Evolutionary conservation across 2,113 vertebrate species (phyloP), one percentile per base, ranked within the genome.

Genomic region (Caracal caracal): DNA sequence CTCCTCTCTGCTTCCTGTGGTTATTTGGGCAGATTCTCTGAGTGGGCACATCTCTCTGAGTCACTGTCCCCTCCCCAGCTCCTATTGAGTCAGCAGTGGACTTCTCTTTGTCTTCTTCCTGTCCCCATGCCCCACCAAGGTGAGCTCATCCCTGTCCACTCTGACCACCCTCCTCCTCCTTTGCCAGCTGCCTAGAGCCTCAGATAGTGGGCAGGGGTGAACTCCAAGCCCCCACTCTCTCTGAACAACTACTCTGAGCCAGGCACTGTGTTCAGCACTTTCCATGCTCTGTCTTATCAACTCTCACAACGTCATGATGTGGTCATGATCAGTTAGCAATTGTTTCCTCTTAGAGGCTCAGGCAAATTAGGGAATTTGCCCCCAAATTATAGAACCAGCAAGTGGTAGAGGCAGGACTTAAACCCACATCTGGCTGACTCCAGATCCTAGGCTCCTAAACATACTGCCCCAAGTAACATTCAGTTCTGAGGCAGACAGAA

Each of bases 1-100:
- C 16, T 16, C 90, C 37, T 84, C 66, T 47, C 92, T 81, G 51
- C 35, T 95, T 97, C 95, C 96, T 96, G 93, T 97, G 90, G 84
- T 96, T 95, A 19, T 24, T 17, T 16, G 70, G 75, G 35, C 47
- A 91, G 37, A 12, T 30, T 8, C 51, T 53, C n/a, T 92, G 78
- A 93, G 49, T 56, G 37, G 56, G 78, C 49, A 51, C 71, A 22
- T 68, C 90, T 76, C 24, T 53, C 83, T 97, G 95, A 96, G 90
- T 96, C 97, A 96, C 19, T 28, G 59, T 47, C 16, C 47, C 53
- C 56, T 76, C 43, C n/a, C 20, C 11, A 40, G 43, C 20, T 61
- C 59, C 49, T 63, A 26, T n/a, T 47, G 33, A 82, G 75, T 66
- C 37, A 26, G n/a, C 26, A 20, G 0, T 49, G 59, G 9, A 17